These are phyloP conservation scores for Chionoecetes opilio DNA, from an alignment of 1,140 invertebrate genomes.

Conservation along the genomic window DNA sequence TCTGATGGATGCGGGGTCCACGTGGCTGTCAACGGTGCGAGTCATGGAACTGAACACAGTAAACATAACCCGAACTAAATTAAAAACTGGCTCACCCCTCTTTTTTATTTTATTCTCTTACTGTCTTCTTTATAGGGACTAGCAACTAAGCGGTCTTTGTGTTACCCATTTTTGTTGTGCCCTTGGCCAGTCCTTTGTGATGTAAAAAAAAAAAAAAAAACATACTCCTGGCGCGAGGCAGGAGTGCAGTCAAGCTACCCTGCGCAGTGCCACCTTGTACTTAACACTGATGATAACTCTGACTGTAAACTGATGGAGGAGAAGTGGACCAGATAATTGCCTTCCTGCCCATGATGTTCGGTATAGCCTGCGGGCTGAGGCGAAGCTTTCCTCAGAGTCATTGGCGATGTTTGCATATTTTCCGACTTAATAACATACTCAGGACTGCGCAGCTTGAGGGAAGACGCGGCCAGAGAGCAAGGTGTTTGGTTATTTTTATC, in stretches of 20 bases:
- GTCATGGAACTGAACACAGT: neutral
- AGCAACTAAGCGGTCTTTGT: too few species aligned
- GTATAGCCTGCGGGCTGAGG: too few species aligned
- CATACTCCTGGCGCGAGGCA: neutral
- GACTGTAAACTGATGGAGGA: neutral
- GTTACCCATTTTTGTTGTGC: too few species aligned
- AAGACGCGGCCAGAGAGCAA: neutral
- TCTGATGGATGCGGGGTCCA: neutral
- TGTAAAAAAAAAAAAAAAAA: too few species aligned
- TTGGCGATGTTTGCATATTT: neutral
- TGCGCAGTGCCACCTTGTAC: neutral
- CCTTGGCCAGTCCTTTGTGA: too few species aligned
- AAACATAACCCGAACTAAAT: too few species aligned
- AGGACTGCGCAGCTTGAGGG: neutral
- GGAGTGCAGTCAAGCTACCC: neutral
- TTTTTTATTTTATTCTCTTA: too few species aligned
- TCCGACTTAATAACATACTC: neutral
- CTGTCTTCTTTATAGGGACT: too few species aligned
- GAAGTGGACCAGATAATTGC: neutral
- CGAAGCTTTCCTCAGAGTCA: neutral
- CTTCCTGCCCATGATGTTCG: neutral
- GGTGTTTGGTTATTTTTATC: neutral
- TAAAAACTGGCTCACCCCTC: too few species aligned
- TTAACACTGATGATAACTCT: neutral
- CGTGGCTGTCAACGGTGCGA: neutral